Conservation (phyloP, 2,888 invertebrate genomes). For the Ametastegia equiseti region DNA sequence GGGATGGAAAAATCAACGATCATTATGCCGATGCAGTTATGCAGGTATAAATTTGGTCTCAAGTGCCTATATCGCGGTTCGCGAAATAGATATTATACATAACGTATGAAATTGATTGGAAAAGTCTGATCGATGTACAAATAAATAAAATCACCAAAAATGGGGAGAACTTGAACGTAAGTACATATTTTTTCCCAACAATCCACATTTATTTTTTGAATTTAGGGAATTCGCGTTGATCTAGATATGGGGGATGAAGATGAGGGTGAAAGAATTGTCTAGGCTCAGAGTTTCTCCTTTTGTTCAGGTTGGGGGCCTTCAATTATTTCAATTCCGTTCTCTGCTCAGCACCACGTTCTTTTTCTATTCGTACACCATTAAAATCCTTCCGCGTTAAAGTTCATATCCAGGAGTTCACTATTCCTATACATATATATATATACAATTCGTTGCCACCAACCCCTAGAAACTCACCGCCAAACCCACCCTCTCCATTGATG, state of each 20-base stretch:
- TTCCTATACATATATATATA: too few species aligned
- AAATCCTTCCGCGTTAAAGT: constrained; percentile 35
- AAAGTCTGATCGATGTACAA: too few species aligned
- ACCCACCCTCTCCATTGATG: not conserved
- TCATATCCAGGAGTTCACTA: constrained; percentile 8
- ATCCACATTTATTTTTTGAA: not conserved
- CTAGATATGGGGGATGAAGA: not conserved
- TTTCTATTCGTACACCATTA: constrained; percentile 39
- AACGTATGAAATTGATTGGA: not conserved
- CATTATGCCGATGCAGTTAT: not conserved
- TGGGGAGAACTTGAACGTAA: too few species aligned
- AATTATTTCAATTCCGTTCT: constrained; percentile 44
- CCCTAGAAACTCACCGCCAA: constrained; percentile 3
- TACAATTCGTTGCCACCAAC: too few species aligned
- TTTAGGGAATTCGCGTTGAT: not conserved
- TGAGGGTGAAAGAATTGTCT: constrained; percentile 36
- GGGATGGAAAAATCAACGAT: not conserved
- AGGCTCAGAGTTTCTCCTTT: constrained; percentile 12
- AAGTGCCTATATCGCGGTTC: not conserved
- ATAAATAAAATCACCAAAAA: too few species aligned
- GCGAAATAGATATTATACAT: not conserved
- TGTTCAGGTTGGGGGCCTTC: constrained; percentile 36
- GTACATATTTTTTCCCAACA: not conserved
- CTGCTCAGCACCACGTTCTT: not conserved
- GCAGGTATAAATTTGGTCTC: constrained; percentile 15